These are phyloP conservation scores for Vulpes vulpes DNA, from an alignment of 2,113 vertebrate genomes.

Conservation along the genomic window DNA sequence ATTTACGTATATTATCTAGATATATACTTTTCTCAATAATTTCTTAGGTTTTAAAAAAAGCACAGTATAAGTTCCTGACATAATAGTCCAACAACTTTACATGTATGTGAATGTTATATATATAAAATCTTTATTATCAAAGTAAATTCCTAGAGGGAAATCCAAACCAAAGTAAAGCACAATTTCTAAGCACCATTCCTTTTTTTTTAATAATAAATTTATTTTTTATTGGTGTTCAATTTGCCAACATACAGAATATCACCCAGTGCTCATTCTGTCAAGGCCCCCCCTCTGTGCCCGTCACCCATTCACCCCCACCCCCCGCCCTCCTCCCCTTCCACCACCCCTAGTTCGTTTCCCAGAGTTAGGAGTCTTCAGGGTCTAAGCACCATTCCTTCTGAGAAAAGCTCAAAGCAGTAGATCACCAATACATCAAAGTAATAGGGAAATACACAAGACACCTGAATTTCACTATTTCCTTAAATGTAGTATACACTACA, in stretches of 20 bases:
- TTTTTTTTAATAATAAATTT: background rate
- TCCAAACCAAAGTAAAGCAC: constrained; percentile 10
- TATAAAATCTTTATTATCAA: background rate
- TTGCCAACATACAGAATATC: too few species aligned
- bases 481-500: background rate
- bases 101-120: constrained; percentile 15
- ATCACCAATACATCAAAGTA: background rate
- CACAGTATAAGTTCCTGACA: background rate
- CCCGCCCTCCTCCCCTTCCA: too few species aligned
- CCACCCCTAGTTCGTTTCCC: too few species aligned
- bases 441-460: background rate
- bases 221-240: too few species aligned
- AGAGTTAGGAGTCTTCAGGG: too few species aligned
- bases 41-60: background rate
- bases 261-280: too few species aligned
- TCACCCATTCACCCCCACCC: too few species aligned
- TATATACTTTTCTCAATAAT: background rate
- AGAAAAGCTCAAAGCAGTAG: background rate
- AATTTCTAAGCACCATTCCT: background rate
- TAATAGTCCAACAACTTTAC: background rate
- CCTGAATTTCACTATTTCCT: background rate
- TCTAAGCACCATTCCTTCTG: background rate
- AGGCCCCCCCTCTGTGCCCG: too few species aligned
- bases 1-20: background rate
- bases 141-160: background rate